A percentile compares a stretch with the other conserved stretches of the same genome.
phyloP scores from a whole-genome alignment of 2,113 vertebrate species.

The Chamaetylas fuelleborni region DNA sequence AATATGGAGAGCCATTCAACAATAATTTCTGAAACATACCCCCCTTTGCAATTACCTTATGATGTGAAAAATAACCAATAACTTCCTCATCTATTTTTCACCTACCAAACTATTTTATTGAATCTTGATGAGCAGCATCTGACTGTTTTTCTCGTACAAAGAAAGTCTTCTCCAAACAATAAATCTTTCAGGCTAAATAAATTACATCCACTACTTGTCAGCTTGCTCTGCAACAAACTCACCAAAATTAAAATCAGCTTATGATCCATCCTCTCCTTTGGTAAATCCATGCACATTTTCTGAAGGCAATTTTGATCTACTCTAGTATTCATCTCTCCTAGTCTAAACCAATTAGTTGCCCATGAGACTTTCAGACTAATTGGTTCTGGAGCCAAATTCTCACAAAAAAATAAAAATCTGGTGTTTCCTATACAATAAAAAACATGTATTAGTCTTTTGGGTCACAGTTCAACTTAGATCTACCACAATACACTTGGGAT shows the following conservation, averaged over 20 bases:
- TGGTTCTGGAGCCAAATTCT: background rate
- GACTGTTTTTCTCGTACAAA: background rate
- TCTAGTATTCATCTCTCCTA: background rate
- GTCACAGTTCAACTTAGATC: background rate
- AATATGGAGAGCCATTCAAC: background rate
- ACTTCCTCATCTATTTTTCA: background rate
- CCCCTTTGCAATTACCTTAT: background rate
- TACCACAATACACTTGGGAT: background rate
- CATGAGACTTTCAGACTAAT: background rate
- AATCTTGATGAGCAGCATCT: background rate
- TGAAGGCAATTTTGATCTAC: background rate
- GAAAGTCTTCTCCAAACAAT: background rate
- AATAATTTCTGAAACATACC: background rate
- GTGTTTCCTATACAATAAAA: background rate
- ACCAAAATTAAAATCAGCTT: background rate
- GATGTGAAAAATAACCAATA: background rate
- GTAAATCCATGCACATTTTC: background rate
- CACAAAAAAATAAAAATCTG: background rate
- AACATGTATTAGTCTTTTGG: background rate
- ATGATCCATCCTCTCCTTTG: background rate
- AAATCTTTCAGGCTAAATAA: constrained; percentile 10
- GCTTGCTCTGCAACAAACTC: background rate
- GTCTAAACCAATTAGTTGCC: background rate
- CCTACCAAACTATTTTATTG: background rate
- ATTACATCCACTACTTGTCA: background rate